These are phyloP conservation scores for Meghimatium bilineatum DNA, from an alignment of 2,888 invertebrate genomes.

Conservation along the genomic window DNA sequence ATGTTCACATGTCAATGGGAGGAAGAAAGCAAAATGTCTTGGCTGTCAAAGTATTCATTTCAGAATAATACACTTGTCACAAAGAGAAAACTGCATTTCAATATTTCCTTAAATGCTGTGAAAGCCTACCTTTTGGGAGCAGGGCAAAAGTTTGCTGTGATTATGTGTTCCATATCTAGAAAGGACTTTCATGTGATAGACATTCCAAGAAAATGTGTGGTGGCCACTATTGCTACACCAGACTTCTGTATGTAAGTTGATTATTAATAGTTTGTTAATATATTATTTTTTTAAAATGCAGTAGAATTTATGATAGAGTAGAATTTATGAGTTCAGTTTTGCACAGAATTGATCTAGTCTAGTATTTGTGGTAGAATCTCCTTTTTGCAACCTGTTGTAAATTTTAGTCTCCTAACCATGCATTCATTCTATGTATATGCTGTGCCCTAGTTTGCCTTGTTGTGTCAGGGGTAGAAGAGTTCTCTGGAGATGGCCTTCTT, in stretches of 20 bases:
- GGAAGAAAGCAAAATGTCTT: slow-evolving; percentile 28
- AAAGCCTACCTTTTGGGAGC: slow-evolving; percentile 44
- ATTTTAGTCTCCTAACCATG: too few species aligned
- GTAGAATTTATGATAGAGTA: neutral
- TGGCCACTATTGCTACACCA: slow-evolving; percentile 40
- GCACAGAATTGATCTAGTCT: too few species aligned
- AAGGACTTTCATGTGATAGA: slow-evolving; percentile 46
- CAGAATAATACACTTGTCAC: neutral
- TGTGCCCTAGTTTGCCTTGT: too few species aligned
- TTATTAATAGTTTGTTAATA: neutral
- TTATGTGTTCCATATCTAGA: slow-evolving; percentile 47
- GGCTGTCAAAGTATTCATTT: slow-evolving; percentile 27
- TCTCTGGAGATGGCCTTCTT: too few species aligned
- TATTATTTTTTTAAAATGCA: neutral
- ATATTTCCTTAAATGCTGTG: slow-evolving; percentile 13
- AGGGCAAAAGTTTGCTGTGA: slow-evolving; percentile 40
- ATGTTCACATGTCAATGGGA: slow-evolving; percentile 40
- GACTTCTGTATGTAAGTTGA: slow-evolving; percentile 42
- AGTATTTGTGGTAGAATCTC: too few species aligned
- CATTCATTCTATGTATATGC: too few species aligned
- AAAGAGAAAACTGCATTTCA: slow-evolving; percentile 21
- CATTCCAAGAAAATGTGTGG: slow-evolving; percentile 31
- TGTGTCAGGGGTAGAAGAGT: too few species aligned
- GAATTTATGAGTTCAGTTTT: too few species aligned
- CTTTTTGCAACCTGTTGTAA: too few species aligned